Percentiles rank a stretch among this genome's conserved stretches.
phyloP scores from a whole-genome alignment of 2,113 vertebrate genomes.

The Protobothrops flavoviridis region DNA sequence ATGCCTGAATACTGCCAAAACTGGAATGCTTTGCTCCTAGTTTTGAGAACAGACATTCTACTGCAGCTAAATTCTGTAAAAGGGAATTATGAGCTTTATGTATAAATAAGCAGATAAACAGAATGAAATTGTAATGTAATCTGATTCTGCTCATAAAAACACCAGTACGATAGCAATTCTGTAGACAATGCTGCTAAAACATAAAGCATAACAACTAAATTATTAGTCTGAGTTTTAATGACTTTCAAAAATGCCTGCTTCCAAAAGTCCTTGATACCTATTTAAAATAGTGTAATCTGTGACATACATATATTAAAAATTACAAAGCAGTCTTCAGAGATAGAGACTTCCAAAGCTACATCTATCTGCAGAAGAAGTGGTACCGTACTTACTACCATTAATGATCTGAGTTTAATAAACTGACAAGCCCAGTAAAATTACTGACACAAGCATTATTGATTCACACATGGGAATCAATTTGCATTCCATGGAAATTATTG shows the following conservation, averaged over 20 bases:
- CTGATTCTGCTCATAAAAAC: not conserved
- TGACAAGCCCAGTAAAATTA: not conserved
- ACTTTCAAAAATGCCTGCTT: not conserved
- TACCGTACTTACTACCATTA: not conserved
- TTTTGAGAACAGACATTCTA: not conserved
- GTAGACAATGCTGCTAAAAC: not conserved
- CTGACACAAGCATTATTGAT: not conserved
- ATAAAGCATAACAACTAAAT: not conserved
- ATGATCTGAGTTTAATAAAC: not conserved
- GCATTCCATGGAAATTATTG: not conserved
- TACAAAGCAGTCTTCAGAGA: not conserved
- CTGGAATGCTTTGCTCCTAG: not conserved
- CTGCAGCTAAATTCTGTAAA: not conserved
- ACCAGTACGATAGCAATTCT: not conserved
- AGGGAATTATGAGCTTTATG: not conserved
- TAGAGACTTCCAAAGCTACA: not conserved
- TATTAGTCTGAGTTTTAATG: not conserved
- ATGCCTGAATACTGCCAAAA: not conserved
- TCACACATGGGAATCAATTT: not conserved
- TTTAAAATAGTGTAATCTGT: not conserved
- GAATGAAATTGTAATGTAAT: not conserved
- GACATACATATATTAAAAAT: not conserved
- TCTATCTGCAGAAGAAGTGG: not conserved
- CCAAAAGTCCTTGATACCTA: fast-evolving
- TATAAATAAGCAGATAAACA: not conserved